Base-by-base conservation (phyloP, 2,113 vertebrate genomes). In the Scatophagus argus region DNA sequence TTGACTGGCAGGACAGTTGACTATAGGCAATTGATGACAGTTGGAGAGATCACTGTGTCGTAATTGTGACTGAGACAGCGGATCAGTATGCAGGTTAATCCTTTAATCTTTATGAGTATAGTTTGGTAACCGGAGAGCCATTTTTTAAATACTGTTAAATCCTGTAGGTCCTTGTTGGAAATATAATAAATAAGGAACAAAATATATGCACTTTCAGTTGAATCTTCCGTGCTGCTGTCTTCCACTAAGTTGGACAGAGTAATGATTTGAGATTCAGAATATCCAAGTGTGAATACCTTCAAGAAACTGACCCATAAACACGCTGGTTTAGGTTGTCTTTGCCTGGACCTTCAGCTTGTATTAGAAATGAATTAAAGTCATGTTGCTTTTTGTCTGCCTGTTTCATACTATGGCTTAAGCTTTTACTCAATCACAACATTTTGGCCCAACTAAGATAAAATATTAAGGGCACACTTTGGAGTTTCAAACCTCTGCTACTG, bases 101-200 rank as follows among this genome's bases (percentile, higher is more conserved):
- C 52, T n/a, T 61, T 90, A 89, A 88, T 80, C 85, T 81, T 80
- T 68, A 84, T 87, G 79, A 82, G 76, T 55, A 71, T 76, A 83
- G 71, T 84, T 83, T 84, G 47, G 66, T 84, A 82, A 86, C 62
- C 6, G 38, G 43, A 80, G 74, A 73, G 52, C 70, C 55, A 62
- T n/a, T n/a, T n/a, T n/a, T n/a, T n/a, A n/a, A n/a, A n/a, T n/a
- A n/a, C n/a, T n/a, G n/a, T n/a, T n/a, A n/a, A n/a, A n/a, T n/a
- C n/a, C n/a, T n/a, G n/a, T n/a, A n/a, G n/a, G n/a, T n/a, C n/a
- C n/a, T n/a, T n/a, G n/a, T n/a, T n/a, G n/a, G n/a, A n/a, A n/a
- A n/a, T n/a, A n/a, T n/a, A n/a, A n/a, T n/a, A n/a, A n/a, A n/a
- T n/a, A n/a, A n/a, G n/a, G n/a, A n/a, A n/a, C n/a, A n/a, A n/a